Conservation (phyloP, 2,888 invertebrate genomes). For the Agonopterix subpropinquella region DNA sequence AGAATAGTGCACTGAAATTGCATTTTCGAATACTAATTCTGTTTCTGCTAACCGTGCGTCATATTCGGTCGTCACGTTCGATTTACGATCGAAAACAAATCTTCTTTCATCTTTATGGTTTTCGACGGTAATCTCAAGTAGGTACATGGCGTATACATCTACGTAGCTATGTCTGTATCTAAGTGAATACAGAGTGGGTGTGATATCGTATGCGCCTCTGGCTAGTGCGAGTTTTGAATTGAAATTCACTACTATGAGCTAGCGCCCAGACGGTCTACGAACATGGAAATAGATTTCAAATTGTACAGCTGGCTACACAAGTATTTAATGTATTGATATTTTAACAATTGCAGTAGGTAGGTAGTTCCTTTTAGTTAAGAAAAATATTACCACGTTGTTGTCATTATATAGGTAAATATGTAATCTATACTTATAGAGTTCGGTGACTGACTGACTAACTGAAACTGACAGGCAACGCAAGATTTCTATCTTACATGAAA, state of each 20-base stretch:
- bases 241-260: slow-evolving; percentile 22
- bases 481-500: too few species aligned
- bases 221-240: slow-evolving; percentile 11
- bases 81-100: slow-evolving; percentile 17
- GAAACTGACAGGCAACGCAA: too few species aligned
- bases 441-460: too few species aligned
- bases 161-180: not conserved
- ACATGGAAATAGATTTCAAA: slow-evolving; percentile 6
- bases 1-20: slow-evolving; percentile 68
- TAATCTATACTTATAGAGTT: too few species aligned
- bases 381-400: too few species aligned
- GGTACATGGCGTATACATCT: too few species aligned
- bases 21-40: slow-evolving; percentile 72
- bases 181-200: slow-evolving; percentile 2
- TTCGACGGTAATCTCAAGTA: not conserved
- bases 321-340: not conserved
- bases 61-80: slow-evolving; percentile 11
- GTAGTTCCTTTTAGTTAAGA: not conserved
- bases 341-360: not conserved
- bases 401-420: too few species aligned
- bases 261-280: slow-evolving; percentile 9
- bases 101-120: slow-evolving; percentile 3
- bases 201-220: slow-evolving; percentile 9
- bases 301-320: not conserved
- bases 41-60: slow-evolving; percentile 31